Percentiles rank a stretch among this genome's conserved stretches.
Evolutionary conservation across 1,140 invertebrate genomes (phyloP).

Genomic region (Leptinotarsa defecta): DNA sequence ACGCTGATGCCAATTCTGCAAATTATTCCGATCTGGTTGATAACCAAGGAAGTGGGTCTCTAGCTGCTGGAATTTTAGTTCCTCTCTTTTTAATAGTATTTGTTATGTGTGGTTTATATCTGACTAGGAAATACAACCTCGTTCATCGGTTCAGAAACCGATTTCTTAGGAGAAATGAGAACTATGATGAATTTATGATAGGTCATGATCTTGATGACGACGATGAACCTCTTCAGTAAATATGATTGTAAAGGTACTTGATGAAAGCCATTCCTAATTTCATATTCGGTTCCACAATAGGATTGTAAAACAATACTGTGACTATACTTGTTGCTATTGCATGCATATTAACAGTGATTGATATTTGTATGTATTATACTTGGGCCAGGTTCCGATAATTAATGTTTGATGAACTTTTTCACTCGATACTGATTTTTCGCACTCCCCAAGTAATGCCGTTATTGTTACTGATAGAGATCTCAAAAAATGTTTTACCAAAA

Average conservation of each 20-base stretch:
- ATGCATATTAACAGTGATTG: too few relatives aligned
- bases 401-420: too few relatives aligned
- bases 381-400: too few relatives aligned
- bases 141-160: slow-evolving; percentile 40
- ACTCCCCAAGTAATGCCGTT: too few relatives aligned
- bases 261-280: neutral
- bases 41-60: slow-evolving; percentile 40
- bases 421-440: too few relatives aligned
- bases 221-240: slow-evolving; percentile 27
- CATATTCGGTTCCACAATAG: too few relatives aligned
- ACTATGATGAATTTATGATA: slow-evolving; percentile 49
- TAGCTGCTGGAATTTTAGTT: slow-evolving; percentile 44
- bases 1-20: slow-evolving; percentile 15
- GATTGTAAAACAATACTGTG: too few relatives aligned
- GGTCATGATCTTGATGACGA: slow-evolving; percentile 43
- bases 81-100: slow-evolving; percentile 44
- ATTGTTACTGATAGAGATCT: too few relatives aligned
- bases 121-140: slow-evolving; percentile 41
- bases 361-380: too few relatives aligned
- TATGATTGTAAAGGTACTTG: neutral
- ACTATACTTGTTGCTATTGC: too few relatives aligned
- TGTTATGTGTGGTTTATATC: slow-evolving; percentile 46
- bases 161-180: slow-evolving; percentile 42
- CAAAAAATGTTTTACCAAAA: too few relatives aligned
- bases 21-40: slow-evolving; percentile 42